phyloP scores from a whole-genome alignment of 2,797 vertebrate genomes.

The Cacajao melanocephalus region DNA sequence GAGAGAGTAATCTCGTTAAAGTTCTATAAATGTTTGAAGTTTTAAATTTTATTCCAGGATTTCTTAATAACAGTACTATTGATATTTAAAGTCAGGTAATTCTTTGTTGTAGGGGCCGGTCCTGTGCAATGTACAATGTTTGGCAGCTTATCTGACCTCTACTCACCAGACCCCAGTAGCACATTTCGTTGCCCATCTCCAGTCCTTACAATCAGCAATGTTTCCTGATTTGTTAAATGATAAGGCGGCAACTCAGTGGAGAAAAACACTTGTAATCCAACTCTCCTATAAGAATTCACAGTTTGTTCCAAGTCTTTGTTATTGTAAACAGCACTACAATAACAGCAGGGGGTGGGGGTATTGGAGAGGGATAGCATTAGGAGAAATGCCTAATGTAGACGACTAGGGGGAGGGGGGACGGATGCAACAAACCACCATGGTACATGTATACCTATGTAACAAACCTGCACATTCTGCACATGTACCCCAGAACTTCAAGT shows the following conservation, averaged over 20 bases:
- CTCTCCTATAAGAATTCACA: background rate
- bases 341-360: no score
- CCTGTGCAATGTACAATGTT: fast-evolving
- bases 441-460: no score
- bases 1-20: background rate
- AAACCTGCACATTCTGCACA: no score
- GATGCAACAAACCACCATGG: no score
- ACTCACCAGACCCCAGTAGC: background rate
- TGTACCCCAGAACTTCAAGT: no score
- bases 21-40: background rate
- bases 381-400: no score
- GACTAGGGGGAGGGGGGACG: no score
- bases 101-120: background rate
- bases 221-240: background rate
- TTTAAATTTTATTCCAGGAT: background rate
- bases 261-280: background rate
- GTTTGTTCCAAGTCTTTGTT: background rate
- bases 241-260: background rate
- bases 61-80: background rate
- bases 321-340: no score
- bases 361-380: no score
- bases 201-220: background rate
- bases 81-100: background rate
- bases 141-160: background rate
- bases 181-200: no score